Conservation (phyloP, 2,797 vertebrate genomes). For the Phataginus tetradactyla region DNA sequence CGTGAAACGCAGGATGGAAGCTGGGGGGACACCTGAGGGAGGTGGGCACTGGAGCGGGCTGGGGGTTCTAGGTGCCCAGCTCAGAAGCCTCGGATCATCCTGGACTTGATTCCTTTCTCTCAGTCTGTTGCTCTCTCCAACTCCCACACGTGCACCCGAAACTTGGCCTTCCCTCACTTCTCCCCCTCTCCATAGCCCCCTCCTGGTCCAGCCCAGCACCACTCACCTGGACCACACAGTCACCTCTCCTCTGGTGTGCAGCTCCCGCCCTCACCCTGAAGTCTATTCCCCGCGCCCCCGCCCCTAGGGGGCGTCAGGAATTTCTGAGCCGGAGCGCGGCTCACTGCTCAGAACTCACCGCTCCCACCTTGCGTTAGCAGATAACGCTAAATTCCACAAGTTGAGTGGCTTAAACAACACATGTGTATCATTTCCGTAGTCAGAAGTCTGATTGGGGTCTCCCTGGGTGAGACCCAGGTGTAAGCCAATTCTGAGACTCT, state of each 20-base stretch:
- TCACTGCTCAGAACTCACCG: neutral
- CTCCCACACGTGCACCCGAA: neutral
- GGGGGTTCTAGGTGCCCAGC: neutral
- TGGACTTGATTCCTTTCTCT: neutral
- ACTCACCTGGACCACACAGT: fast-evolving
- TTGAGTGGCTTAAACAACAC: neutral
- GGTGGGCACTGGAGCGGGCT: neutral
- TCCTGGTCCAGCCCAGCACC: neutral
- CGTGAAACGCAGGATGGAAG: neutral
- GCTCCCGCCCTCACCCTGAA: neutral
- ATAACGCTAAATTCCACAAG: neutral
- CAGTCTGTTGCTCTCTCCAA: neutral
- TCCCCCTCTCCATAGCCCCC: neutral
- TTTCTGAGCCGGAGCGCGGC: neutral
- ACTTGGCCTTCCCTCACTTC: neutral
- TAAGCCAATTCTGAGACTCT: neutral
- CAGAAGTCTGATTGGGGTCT: too few relatives aligned
- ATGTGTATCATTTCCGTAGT: neutral
- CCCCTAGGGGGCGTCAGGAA: neutral
- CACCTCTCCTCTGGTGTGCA: neutral
- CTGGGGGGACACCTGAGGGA: neutral
- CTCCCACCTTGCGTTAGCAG: neutral
- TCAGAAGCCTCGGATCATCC: neutral
- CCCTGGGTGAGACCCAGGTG: neutral
- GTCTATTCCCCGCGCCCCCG: neutral